Evolutionary conservation across 2,113 vertebrate species (phyloP).

Genomic region (Clarias magur): DNA sequence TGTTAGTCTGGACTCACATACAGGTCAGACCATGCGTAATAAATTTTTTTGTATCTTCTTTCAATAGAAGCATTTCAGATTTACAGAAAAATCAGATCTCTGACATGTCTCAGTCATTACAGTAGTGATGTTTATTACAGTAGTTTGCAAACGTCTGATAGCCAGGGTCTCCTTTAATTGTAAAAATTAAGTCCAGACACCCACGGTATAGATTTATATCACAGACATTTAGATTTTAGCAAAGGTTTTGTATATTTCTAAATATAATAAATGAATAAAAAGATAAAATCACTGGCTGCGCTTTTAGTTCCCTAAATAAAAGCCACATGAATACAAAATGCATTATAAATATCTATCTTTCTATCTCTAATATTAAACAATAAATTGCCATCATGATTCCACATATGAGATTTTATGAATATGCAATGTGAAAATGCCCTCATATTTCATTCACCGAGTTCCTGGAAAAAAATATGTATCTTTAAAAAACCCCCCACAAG

Average conservation of each 20-base stretch:
- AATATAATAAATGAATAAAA: neutral
- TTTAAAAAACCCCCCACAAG: neutral
- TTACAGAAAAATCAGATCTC: neutral
- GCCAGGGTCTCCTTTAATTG: neutral
- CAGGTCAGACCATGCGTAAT: conserved; percentile 70
- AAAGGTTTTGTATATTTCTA: too few species aligned
- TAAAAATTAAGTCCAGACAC: neutral
- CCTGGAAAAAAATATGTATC: neutral
- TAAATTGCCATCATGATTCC: neutral
- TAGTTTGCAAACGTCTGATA: too few species aligned
- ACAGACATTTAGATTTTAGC: neutral
- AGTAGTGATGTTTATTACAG: neutral
- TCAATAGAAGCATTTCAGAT: neutral
- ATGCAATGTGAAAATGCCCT: neutral
- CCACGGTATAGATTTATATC: neutral
- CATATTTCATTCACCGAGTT: neutral
- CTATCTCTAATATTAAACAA: neutral
- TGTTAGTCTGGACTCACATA: conserved; percentile 74
- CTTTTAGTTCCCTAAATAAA: neutral
- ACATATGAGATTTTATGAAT: neutral
- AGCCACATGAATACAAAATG: neutral
- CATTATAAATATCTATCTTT: neutral
- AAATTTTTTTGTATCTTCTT: too few species aligned
- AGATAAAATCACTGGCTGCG: neutral
- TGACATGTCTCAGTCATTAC: neutral